phyloP scores from a whole-genome alignment of 2,797 vertebrate species.

The Oceanodroma leucorhoa region DNA sequence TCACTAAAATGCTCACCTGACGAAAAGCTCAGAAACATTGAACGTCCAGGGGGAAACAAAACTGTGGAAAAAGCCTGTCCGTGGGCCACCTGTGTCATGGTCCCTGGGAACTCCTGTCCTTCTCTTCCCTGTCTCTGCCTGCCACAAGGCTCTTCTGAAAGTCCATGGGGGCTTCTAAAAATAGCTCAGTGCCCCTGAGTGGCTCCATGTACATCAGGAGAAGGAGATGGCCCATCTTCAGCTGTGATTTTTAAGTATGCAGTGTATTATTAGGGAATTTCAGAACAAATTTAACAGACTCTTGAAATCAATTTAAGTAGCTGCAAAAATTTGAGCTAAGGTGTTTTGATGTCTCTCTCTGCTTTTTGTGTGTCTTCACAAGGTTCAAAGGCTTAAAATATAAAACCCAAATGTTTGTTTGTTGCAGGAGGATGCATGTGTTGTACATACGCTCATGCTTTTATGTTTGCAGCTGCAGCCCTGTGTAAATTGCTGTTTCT shows the following conservation, averaged over 20 bases:
- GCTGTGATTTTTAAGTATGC: neutral
- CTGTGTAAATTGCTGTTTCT: conserved; percentile 24
- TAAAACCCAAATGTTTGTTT: neutral
- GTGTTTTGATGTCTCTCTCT: neutral
- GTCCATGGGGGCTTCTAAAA: rapidly evolving
- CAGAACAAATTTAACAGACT: neutral
- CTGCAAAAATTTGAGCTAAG: neutral
- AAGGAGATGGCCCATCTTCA: neutral
- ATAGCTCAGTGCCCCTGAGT: neutral
- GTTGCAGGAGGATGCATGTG: neutral
- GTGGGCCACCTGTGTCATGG: neutral
- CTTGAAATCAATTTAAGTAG: neutral
- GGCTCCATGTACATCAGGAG: neutral
- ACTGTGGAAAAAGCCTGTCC: neutral
- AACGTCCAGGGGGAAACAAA: neutral
- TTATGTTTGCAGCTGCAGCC: conserved; percentile 26
- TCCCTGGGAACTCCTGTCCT: neutral
- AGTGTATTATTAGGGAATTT: neutral
- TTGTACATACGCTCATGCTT: neutral
- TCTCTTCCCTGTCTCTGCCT: neutral
- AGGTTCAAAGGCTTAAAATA: neutral
- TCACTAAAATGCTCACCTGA: neutral
- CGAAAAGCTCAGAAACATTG: neutral
- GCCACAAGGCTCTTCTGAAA: neutral
- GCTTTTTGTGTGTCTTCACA: neutral